Evolutionary conservation across 2,113 vertebrate species (phyloP).

Genomic region (Capreolus pygargus): DNA sequence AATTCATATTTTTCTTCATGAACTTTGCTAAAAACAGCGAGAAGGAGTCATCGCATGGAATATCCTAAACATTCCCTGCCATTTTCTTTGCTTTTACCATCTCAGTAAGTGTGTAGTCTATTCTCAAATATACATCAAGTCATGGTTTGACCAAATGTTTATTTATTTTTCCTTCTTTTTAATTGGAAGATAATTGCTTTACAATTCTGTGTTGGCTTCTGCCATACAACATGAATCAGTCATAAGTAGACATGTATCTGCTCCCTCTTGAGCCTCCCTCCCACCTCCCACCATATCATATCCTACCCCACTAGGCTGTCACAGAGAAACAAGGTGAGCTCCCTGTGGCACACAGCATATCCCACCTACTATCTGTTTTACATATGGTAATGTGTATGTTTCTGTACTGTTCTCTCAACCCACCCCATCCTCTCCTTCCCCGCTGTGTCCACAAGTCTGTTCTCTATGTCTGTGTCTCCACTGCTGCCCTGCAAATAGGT

Average conservation of each 20-base stretch:
- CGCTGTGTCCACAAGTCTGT: not conserved
- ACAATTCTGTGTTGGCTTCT: not conserved
- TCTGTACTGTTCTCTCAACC: not conserved
- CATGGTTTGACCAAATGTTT: not conserved
- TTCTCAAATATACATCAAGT: not conserved
- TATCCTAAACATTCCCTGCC: not conserved
- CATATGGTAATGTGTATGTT: not conserved
- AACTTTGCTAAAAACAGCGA: not conserved
- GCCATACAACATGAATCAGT: not conserved
- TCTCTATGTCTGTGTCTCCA: not conserved
- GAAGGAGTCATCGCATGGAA: not conserved
- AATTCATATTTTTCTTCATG: not conserved
- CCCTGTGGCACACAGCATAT: not conserved
- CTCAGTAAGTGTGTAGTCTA: not conserved
- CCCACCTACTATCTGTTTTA: not conserved
- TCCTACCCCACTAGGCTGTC: not conserved
- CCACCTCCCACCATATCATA: not conserved
- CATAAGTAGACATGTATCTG: not conserved
- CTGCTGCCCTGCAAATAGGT: not conserved
- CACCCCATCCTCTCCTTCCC: not conserved
- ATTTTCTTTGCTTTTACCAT: not conserved
- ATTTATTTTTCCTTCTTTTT: not conserved
- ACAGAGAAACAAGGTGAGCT: not conserved
- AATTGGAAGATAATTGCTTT: not conserved
- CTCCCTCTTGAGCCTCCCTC: not conserved